Evolutionary conservation across 2,888 invertebrate species (phyloP).

Genomic region (Tortrix viridana): DNA sequence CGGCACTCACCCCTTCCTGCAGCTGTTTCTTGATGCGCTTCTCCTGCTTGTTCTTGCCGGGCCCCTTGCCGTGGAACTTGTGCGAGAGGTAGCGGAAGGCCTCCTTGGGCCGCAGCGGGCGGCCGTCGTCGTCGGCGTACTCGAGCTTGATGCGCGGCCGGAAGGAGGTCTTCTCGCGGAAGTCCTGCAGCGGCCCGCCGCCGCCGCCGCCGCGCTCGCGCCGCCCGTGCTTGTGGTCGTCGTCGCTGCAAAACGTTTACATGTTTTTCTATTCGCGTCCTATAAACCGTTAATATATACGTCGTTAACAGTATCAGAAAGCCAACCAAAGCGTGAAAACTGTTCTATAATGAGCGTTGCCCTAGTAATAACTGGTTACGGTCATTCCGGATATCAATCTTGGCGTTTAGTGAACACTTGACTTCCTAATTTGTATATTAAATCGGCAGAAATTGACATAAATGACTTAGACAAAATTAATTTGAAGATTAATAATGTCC

Average conservation of each 20-base stretch:
- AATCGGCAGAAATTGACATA: no score
- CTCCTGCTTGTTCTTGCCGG: constrained; percentile 99
- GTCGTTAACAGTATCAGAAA: no score
- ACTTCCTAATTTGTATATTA: no score
- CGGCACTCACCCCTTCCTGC: constrained; percentile 91
- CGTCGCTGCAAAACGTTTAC: constrained; percentile 82
- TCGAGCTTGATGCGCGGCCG: constrained; percentile 97
- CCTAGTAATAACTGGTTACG: no score
- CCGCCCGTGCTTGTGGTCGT: constrained; percentile 89
- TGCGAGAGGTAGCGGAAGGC: constrained; percentile 98
- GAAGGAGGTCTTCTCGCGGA: constrained; percentile 95
- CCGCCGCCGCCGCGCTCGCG: constrained; percentile 87
- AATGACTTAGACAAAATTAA: no score
- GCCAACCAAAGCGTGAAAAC: no score
- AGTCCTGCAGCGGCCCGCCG: constrained; percentile 94
- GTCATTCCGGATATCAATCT: no score
- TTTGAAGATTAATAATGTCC: no score
- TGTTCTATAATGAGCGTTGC: no score
- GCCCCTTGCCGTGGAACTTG: constrained; percentile 99
- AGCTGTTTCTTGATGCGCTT: constrained; percentile 97
- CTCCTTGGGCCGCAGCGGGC: constrained; percentile 96
- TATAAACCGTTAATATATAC: no score
- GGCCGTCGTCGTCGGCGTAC: constrained; percentile 98
- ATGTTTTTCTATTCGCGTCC: no score
- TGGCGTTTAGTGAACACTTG: no score